Evolutionary conservation across 2,113 vertebrate species (phyloP).

Genomic region (Anguilla rostrata): DNA sequence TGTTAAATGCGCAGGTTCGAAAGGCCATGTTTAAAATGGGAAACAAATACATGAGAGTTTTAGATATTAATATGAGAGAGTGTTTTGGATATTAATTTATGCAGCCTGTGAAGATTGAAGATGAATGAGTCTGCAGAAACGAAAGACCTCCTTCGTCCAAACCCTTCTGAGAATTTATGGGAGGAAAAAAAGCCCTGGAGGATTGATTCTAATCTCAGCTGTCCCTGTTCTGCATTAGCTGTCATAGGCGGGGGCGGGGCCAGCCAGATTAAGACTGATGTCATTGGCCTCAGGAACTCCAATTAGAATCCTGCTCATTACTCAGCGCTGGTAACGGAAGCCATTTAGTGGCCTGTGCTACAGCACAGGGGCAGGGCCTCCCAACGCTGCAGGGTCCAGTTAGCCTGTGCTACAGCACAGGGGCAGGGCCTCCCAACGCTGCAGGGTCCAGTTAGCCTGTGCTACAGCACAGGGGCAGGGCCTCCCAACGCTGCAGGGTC

Average conservation of each 20-base stretch:
- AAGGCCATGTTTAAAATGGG: too few relatives aligned
- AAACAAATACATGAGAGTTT: too few relatives aligned
- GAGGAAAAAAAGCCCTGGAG: conserved; percentile 22
- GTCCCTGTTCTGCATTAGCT: conserved; percentile 77
- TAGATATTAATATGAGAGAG: not conserved
- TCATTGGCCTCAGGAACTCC: conserved; percentile 75
- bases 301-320: conserved; percentile 83
- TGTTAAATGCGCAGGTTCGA: not conserved
- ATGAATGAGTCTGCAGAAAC: conserved; percentile 57
- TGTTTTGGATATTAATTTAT: conserved; percentile 38
- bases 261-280: conserved; percentile 81
- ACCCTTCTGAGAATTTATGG: conserved; percentile 55
- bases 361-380: conserved; percentile 77
- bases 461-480: too few relatives aligned
- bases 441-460: too few relatives aligned
- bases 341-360: conserved; percentile 78
- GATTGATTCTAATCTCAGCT: conserved; percentile 66
- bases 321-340: conserved; percentile 77
- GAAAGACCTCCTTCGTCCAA: conserved; percentile 61
- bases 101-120: conserved; percentile 58
- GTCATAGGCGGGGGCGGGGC: conserved; percentile 67
- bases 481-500: too few relatives aligned
- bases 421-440: too few relatives aligned
- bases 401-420: not conserved
- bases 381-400: conserved; percentile 62